A percentile compares a stretch with the other conserved stretches of the same genome.
phyloP scores from a whole-genome alignment of 2,113 vertebrate species.

The Himantopus leucocephalus region DNA sequence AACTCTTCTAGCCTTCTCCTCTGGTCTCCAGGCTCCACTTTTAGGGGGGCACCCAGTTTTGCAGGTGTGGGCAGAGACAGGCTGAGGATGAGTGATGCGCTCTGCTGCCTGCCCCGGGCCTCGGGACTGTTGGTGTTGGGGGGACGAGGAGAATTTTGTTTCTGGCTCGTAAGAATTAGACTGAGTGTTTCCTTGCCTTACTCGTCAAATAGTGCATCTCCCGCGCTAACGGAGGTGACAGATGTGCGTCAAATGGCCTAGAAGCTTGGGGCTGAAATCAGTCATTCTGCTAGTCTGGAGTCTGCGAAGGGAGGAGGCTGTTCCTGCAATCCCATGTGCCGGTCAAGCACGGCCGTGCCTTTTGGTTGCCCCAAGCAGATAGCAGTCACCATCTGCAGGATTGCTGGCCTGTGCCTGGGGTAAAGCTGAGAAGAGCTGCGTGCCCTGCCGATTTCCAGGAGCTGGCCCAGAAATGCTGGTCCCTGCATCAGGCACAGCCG shows the following conservation, averaged over 20 bases:
- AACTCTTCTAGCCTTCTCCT: not conserved
- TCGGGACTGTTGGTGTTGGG: not conserved
- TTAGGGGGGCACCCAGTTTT: not conserved
- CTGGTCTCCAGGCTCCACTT: not conserved
- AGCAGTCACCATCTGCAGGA: not conserved
- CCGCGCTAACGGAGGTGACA: fast-evolving
- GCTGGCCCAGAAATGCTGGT: fast-evolving
- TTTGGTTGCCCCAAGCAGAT: not conserved
- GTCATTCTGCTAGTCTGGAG: not conserved
- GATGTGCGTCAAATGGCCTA: not conserved
- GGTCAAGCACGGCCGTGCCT: fast-evolving
- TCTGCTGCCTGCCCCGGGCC: not conserved
- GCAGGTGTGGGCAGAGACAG: not conserved
- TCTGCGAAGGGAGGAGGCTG: not conserved
- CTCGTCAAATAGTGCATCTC: not conserved
- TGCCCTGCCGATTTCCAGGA: not conserved
- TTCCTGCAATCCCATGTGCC: not conserved
- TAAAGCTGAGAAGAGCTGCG: fast-evolving
- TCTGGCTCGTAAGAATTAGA: not conserved
- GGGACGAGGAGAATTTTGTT: not conserved
- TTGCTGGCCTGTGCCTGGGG: not conserved
- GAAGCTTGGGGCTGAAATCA: not conserved
- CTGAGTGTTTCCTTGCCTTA: too few species aligned
- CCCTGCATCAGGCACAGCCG: not conserved
- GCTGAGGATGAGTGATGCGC: not conserved